phyloP scores from a whole-genome alignment of 2,888 invertebrate genomes.

The Nomada ferruginata region DNA sequence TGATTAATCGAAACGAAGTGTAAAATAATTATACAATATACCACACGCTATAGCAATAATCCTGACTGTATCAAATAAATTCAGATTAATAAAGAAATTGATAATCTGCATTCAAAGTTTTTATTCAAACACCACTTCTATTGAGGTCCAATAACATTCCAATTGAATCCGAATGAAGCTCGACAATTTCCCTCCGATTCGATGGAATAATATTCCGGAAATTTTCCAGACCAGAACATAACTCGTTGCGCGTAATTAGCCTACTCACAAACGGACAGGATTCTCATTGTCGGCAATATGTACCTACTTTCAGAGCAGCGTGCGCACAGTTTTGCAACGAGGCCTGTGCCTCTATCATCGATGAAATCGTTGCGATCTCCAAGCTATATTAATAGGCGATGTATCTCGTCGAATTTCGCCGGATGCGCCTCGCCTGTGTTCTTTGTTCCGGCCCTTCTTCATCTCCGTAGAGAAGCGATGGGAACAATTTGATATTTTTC shows the following conservation, averaged over 20 bases:
- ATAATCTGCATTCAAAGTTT: too few relatives aligned
- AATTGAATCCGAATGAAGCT: too few relatives aligned
- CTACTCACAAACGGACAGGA: background rate
- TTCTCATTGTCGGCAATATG: background rate
- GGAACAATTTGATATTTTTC: slow-evolving; percentile 78
- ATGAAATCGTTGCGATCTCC: slow-evolving; percentile 50
- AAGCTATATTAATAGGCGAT: slow-evolving; percentile 69
- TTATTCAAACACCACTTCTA: too few relatives aligned
- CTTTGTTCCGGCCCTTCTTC: slow-evolving; percentile 72
- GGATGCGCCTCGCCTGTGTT: slow-evolving; percentile 75
- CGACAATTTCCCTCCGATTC: too few relatives aligned
- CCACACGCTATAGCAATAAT: too few relatives aligned
- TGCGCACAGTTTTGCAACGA: slow-evolving; percentile 47
- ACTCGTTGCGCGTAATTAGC: too few relatives aligned
- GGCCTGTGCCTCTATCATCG: slow-evolving; percentile 26
- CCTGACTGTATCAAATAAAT: too few relatives aligned
- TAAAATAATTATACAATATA: too few relatives aligned
- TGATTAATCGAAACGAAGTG: background rate
- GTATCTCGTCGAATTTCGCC: slow-evolving; percentile 76
- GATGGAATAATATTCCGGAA: too few relatives aligned
- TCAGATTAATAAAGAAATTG: too few relatives aligned
- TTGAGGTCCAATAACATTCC: too few relatives aligned
- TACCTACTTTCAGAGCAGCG: slow-evolving; percentile 20
- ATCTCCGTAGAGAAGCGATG: slow-evolving; percentile 75
- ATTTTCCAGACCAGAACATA: too few relatives aligned